These are phyloP conservation scores for Phortica magna DNA, from an alignment of 2,888 invertebrate genomes.

Conservation along the genomic window DNA sequence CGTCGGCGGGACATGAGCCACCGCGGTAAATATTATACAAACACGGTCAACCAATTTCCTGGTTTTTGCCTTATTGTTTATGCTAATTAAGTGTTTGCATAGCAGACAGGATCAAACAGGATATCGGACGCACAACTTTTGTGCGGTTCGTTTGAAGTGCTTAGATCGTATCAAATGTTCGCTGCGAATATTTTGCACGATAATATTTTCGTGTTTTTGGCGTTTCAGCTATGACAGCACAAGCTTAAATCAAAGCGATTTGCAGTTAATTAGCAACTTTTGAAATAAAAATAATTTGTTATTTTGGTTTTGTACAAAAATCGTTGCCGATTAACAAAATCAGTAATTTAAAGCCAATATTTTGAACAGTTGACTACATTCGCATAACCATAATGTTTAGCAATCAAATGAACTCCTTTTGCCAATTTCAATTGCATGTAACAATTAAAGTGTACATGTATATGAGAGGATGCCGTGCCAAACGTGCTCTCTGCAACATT, in stretches of 20 bases:
- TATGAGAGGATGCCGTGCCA: not conserved
- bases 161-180: not conserved
- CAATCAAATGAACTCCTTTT: not conserved
- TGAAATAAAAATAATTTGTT: too few relatives aligned
- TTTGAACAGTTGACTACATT: not conserved
- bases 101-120: conserved; percentile 33
- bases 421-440: conserved; percentile 16
- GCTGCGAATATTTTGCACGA: not conserved
- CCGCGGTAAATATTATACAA: conserved; percentile 30
- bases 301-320: too few relatives aligned
- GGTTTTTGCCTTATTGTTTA: conserved; percentile 34
- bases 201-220: not conserved
- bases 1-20: not conserved
- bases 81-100: conserved; percentile 34
- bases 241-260: too few relatives aligned
- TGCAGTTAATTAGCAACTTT: too few relatives aligned
- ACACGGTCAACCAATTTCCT: conserved; percentile 35
- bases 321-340: too few relatives aligned
- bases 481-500: not conserved
- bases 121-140: conserved; percentile 3
- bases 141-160: not conserved
- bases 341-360: too few relatives aligned
- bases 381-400: not conserved
- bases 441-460: conserved; percentile 3
- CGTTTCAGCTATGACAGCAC: too few relatives aligned